Conservation (phyloP, 2,797 vertebrate species). For the Liasis olivaceus region DNA sequence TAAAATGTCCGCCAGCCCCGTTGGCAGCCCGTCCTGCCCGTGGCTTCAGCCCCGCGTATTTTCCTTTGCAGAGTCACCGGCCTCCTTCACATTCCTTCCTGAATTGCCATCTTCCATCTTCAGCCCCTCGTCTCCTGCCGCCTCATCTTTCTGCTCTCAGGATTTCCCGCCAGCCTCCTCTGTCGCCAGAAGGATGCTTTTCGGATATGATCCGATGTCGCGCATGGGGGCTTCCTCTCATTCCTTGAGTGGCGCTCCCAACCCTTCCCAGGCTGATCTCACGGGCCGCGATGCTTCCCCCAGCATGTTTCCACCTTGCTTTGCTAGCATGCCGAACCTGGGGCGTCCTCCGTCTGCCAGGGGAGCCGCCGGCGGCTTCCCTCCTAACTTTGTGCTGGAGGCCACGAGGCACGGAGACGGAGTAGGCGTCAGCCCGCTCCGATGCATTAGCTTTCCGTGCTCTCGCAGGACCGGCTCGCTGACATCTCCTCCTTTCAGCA, state of each 20-base stretch:
- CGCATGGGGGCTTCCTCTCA: background rate
- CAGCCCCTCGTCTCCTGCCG: background rate
- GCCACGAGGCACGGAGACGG: background rate
- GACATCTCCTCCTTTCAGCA: background rate
- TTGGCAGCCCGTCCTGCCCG: background rate
- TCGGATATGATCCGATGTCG: slow-evolving; percentile 14
- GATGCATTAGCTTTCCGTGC: background rate
- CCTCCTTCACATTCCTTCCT: slow-evolving; percentile 8
- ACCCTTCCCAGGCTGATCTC: slow-evolving; percentile 39
- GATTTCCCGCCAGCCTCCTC: background rate
- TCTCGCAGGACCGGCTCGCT: background rate
- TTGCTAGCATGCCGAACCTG: background rate
- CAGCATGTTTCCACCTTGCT: slow-evolving; percentile 7
- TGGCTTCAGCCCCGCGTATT: slow-evolving; percentile 16
- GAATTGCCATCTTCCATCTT: background rate
- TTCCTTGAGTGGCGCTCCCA: background rate
- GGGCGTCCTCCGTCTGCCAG: background rate
- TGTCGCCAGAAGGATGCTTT: slow-evolving; percentile 14
- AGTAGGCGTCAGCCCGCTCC: background rate
- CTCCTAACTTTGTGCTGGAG: background rate
- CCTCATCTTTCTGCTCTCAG: background rate
- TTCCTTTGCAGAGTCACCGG: slow-evolving; percentile 30
- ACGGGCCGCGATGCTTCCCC: slow-evolving; percentile 34
- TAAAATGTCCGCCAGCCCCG: background rate
- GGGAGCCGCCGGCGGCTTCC: background rate